Conservation (phyloP, 1,140 invertebrate genomes). For the Bradysia coprophila region DNA sequence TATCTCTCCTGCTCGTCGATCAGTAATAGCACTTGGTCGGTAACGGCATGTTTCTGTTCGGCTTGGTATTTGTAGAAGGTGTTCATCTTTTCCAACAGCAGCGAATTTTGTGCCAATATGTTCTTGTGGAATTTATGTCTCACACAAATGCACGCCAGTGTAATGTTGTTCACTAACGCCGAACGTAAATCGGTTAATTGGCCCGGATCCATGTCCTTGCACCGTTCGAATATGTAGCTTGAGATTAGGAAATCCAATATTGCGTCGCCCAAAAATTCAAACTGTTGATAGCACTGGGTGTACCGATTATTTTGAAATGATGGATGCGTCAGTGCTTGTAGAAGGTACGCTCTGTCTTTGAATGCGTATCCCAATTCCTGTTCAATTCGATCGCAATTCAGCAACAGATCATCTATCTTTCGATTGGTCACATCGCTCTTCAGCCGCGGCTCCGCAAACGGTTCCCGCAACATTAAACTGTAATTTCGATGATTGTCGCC, state of each 20-base stretch:
- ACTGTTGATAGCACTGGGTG: constrained; percentile 80
- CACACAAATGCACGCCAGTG: constrained; percentile 79
- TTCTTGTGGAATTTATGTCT: constrained; percentile 61
- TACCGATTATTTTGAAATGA: constrained; percentile 70
- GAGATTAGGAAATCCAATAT: constrained; percentile 89
- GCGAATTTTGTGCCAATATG: constrained; percentile 39
- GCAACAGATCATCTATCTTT: constrained; percentile 26
- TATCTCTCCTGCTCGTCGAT: constrained; percentile 46
- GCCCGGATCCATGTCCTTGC: constrained; percentile 48
- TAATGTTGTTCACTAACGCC: constrained; percentile 88
- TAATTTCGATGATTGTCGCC: constrained; percentile 20
- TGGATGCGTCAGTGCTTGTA: constrained; percentile 84
- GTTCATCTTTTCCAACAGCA: constrained; percentile 47
- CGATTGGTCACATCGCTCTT: constrained; percentile 13
- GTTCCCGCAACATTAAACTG: constrained; percentile 16
- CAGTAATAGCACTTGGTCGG: constrained; percentile 39
- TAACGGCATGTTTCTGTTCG: constrained; percentile 41
- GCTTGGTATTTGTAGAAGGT: constrained; percentile 67
- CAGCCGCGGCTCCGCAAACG: constrained; percentile 16
- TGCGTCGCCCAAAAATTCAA: constrained; percentile 94
- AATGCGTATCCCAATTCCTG: constrained; percentile 45
- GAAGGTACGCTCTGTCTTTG: constrained; percentile 35
- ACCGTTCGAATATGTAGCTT: constrained; percentile 63
- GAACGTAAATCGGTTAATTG: constrained; percentile 81
- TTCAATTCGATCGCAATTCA: constrained; percentile 32